These are phyloP conservation scores for Platyscapa corneri DNA, from an alignment of 1,140 invertebrate species.

Conservation along the genomic window DNA sequence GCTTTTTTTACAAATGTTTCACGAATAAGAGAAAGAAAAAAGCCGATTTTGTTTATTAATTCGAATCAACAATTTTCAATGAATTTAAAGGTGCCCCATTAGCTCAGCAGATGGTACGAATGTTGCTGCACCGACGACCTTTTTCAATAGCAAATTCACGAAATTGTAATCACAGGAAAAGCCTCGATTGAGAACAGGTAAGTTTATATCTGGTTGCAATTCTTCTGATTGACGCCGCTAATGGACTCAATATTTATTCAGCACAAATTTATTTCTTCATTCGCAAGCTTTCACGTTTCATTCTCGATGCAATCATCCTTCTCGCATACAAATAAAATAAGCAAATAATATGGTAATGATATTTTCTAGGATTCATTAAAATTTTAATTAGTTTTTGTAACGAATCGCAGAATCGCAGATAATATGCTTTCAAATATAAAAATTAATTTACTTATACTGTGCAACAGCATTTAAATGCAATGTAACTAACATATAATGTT, in stretches of 20 bases:
- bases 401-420: neutral
- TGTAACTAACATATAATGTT: neutral
- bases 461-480: neutral
- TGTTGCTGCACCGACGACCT: neutral
- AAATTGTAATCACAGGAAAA: conserved; percentile 40
- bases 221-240: conserved; percentile 28
- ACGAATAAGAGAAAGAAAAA: neutral
- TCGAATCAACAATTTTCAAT: conserved; percentile 9
- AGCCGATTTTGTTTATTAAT: conserved; percentile 5
- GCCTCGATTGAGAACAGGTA: conserved; percentile 34
- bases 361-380: neutral
- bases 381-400: conserved; percentile 17
- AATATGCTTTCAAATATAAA: neutral
- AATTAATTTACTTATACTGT: neutral
- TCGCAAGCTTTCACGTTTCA: conserved; percentile 6
- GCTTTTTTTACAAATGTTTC: too few species aligned
- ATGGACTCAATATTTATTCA: conserved; percentile 31
- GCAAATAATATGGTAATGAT: neutral
- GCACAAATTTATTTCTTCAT: conserved; percentile 21
- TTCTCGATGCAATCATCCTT: neutral
- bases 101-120: neutral
- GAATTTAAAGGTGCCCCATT: neutral
- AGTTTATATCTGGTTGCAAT: conserved; percentile 14
- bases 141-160: neutral
- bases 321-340: neutral